Base-by-base conservation (phyloP, 2,888 invertebrate species). In the Clunio marinus region DNA sequence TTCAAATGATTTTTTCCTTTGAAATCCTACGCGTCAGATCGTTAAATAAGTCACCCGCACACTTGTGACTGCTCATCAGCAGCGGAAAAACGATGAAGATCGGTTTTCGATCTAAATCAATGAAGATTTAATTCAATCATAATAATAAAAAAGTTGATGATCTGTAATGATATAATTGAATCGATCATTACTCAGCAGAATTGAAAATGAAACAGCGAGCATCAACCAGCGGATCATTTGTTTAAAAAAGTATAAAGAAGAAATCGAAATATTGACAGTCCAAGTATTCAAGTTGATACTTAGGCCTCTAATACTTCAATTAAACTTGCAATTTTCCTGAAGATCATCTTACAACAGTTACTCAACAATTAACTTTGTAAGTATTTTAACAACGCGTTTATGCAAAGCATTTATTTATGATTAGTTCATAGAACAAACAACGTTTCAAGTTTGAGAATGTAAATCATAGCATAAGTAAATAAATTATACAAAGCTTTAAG, bases 21-120 rank as follows among this genome's bases (percentile, higher is more conserved):
- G n/a, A n/a, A n/a, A n/a, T 41, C 41, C 41, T 41, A 41, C 41
- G 41, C 41, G 41, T 10, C 41, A 41, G 41, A 10, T 41, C 41
- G 41, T 41, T 41, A 41, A 41, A n/a, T n/a, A n/a, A n/a, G n/a
- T n/a, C n/a, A n/a, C n/a, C n/a, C n/a, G 41, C 10, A 41, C 41
- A 41, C 41, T 41, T 15, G 41, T n/a, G n/a, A n/a, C n/a, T n/a
- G n/a, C n/a, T n/a, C n/a, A n/a, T n/a, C n/a, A 2, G 41, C 41
- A 13, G 41, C 10, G 10, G 41, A 41, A 41, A 41, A n/a, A n/a
- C n/a, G 41, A n/a, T 15, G n/a, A 15, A 41, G n/a, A 41, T 10
- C 41, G n/a, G 10, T 41, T 10, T 41, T n/a, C n/a, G 2, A 41
- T n/a, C 41, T 41, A n/a, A 41, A 15, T 41, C 41, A 41, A 41